Evolutionary conservation across 1,140 invertebrate genomes (phyloP), one percentile per base, ranked within the genome.

Genomic region (Hydropsyche tenuis): DNA sequence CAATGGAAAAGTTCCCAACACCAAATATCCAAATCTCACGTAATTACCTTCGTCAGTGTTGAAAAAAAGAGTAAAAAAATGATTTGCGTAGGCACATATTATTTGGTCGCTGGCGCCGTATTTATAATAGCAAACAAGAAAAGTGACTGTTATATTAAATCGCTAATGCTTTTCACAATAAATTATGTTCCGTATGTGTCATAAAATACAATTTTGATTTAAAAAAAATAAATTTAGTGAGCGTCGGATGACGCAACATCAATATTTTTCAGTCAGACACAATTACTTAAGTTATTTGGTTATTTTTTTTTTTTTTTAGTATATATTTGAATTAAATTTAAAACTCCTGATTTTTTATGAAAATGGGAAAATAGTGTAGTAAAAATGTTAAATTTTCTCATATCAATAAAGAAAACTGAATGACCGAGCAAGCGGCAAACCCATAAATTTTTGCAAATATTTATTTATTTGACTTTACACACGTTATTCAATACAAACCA

Each of bases 101-200:
- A 37, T 69, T 69, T 25, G 16, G n/a, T 27, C 16, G 16, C 46
- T 25, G 68, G 68, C 68, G 68, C 68, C 68, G 30, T 25, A 56
- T 37, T 70, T 14, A 1, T 56, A 56, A 70, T 60, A 9, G 56
- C 4, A 25, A 25, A 60, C 12, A 60, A 12, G 25, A 60, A 25
- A 12, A 23, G 9, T 25, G 20, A 60, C 23, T 60, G 9, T 23
- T 60, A 14, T 60, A 60, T 60, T 14, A 60, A 25, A 60, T 60
- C 23, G 56, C 56, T 25, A 60, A 60, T 60, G 23, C 25, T 60
- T 25, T 25, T 25, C 0, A 60, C 56, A 60, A 60, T 60, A 60
- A 60, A 60, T 60, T 25, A 60, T n/a, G 9, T 27, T 7, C 23
- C 25, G 18, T 14, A 60, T 23, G 7, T 53, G 51, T 53, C 51